Evolutionary conservation across 2,888 invertebrate species (phyloP).

Genomic region (Caenorhabditis sp.): DNA sequence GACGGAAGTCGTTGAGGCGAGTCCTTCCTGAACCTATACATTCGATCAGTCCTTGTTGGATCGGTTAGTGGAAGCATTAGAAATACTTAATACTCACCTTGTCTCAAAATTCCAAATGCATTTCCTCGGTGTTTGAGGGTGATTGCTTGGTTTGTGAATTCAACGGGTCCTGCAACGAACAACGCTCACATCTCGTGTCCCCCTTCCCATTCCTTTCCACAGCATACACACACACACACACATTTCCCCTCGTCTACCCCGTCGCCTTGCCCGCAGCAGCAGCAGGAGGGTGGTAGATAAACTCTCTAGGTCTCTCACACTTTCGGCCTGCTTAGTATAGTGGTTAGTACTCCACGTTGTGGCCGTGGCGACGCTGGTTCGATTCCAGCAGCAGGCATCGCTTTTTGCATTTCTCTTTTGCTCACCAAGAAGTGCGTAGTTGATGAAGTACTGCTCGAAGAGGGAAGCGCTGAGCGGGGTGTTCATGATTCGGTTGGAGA

Average conservation of each 20-base stretch:
- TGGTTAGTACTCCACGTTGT: conserved; percentile 78
- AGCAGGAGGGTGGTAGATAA: conserved; percentile 29
- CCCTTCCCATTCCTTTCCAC: background rate
- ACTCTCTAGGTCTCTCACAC: conserved; percentile 13
- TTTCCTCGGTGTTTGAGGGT: conserved; percentile 76
- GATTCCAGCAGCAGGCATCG: conserved; percentile 68
- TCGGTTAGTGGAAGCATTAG: background rate
- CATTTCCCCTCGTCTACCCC: background rate
- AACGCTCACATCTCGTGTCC: background rate
- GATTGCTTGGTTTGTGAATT: conserved; percentile 65
- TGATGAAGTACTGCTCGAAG: conserved; percentile 78
- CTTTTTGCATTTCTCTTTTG: conserved; percentile 36
- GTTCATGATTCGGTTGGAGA: conserved; percentile 77
- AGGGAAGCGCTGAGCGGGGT: conserved; percentile 77
- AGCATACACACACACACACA: background rate
- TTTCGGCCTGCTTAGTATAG: conserved; percentile 71
- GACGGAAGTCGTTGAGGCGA: conserved; percentile 77
- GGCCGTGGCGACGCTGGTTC: conserved; percentile 76
- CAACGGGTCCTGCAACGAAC: conserved; percentile 65
- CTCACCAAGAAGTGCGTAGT: conserved; percentile 74
- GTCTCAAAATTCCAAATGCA: conserved; percentile 77
- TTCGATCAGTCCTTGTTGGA: background rate
- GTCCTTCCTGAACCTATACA: conserved; percentile 63
- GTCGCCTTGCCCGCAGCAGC: background rate
- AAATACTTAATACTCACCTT: conserved; percentile 69